Evolutionary conservation across 2,113 vertebrate genomes (phyloP).

Genomic region (Pungitius pungitius): DNA sequence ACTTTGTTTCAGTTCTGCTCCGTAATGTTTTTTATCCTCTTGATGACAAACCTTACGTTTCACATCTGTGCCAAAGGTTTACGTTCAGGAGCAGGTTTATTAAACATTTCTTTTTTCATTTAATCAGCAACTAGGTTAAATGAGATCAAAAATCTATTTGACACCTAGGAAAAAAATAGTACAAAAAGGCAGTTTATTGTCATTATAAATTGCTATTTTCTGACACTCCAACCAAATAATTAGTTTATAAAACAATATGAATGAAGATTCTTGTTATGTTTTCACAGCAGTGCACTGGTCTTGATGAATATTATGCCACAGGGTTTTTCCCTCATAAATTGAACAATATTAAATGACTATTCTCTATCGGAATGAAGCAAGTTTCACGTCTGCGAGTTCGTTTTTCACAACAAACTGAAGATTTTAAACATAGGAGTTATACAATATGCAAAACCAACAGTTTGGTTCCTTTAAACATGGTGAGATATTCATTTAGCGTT

Average conservation of each 20-base stretch:
- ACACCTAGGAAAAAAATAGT: too few species aligned
- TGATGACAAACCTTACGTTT: not conserved
- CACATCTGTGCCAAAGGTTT: not conserved
- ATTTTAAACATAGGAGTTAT: not conserved
- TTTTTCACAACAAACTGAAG: not conserved
- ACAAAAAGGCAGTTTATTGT: too few species aligned
- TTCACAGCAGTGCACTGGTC: not conserved
- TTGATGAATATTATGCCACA: not conserved
- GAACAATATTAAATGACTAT: too few species aligned
- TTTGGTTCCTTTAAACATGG: slow-evolving; percentile 2
- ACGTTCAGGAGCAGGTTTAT: not conserved
- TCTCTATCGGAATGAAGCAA: not conserved
- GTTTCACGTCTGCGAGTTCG: not conserved
- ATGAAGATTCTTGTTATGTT: too few species aligned
- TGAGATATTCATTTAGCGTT: not conserved
- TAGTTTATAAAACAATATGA: too few species aligned
- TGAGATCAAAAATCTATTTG: not conserved
- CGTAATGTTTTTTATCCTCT: not conserved
- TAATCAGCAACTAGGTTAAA: not conserved
- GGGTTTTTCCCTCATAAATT: not conserved
- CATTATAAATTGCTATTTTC: too few species aligned
- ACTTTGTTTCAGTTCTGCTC: slow-evolving; percentile 27
- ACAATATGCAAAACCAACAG: not conserved
- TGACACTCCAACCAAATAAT: not conserved
- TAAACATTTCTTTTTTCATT: not conserved